These are phyloP conservation scores for Pagetopsis macropterus DNA, from an alignment of 2,797 vertebrate species.

Conservation along the genomic window DNA sequence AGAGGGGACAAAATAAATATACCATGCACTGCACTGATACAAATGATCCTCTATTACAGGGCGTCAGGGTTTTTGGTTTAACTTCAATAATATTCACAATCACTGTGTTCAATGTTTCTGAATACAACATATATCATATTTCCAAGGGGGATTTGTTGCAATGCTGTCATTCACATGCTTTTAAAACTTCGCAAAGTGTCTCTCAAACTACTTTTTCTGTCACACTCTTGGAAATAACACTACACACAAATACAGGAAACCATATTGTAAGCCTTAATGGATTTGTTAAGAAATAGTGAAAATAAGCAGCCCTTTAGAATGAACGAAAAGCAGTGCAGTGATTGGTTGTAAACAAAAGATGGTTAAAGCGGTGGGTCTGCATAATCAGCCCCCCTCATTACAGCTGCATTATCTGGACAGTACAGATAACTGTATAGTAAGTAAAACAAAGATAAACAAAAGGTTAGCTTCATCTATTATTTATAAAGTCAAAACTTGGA, in stretches of 20 bases:
- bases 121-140: slow-evolving; percentile 6
- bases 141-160: slow-evolving; percentile 9
- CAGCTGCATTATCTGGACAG: slow-evolving; percentile 12
- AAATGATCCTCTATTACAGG: slow-evolving; percentile 27
- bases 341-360: slow-evolving; percentile 16
- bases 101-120: slow-evolving; percentile 18
- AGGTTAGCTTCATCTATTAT: background rate
- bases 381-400: slow-evolving; percentile 4
- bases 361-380: slow-evolving; percentile 4
- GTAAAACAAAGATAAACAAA: background rate
- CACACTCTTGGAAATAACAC: slow-evolving; percentile 11
- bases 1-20: slow-evolving; percentile 6
- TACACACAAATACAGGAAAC: slow-evolving; percentile 8
- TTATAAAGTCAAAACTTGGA: background rate
- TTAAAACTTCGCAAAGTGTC: background rate
- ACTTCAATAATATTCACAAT: slow-evolving; percentile 36
- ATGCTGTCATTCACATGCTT: slow-evolving; percentile 10
- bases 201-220: background rate
- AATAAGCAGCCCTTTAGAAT: background rate
- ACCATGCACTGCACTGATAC: slow-evolving; percentile 16
- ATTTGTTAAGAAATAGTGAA: background rate
- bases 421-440: background rate
- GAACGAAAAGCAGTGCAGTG: background rate
- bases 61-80: slow-evolving; percentile 29
- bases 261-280: background rate